Percentiles rank a stretch among this genome's conserved stretches.
Conservation (phyloP, 2,113 vertebrate genomes). For the Amphiprion percula region DNA sequence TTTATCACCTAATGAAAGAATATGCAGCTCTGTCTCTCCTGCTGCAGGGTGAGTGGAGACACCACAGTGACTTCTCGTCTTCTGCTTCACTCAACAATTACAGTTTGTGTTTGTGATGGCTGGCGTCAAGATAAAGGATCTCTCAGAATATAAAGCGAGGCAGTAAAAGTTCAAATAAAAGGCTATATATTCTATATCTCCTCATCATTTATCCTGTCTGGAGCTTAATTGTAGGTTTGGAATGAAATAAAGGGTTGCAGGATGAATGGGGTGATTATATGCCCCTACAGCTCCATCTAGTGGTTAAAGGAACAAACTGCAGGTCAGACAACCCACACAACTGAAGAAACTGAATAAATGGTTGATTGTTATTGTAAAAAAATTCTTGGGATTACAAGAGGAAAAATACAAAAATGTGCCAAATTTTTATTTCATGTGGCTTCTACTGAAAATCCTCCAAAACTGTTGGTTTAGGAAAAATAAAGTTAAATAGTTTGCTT, state of each 20-base stretch:
- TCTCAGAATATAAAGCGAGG: neutral
- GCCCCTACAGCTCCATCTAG: constrained; percentile 33
- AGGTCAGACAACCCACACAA: neutral
- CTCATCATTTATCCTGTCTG: constrained; percentile 3
- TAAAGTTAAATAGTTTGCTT: too few relatives aligned
- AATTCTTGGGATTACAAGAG: too few relatives aligned
- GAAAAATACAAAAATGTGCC: too few relatives aligned
- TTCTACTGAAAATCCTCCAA: too few relatives aligned
- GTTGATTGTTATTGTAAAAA: too few relatives aligned
- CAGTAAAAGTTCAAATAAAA: neutral
- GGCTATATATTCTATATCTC: neutral
- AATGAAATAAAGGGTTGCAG: neutral
- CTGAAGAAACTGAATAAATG: too few relatives aligned
- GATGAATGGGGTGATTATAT: neutral
- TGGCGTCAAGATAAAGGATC: neutral
- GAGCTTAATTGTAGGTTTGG: constrained; percentile 11
- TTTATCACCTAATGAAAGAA: neutral
- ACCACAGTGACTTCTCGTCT: neutral
- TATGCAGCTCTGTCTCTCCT: neutral
- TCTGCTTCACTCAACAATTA: neutral
- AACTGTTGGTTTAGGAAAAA: too few relatives aligned
- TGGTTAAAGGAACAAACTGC: constrained; percentile 21
- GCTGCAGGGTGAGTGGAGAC: neutral
- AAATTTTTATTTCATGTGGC: too few relatives aligned
- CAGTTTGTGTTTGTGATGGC: neutral